A percentile compares a stretch with the other conserved stretches of the same genome.
phyloP scores from a whole-genome alignment of 2,113 vertebrate species.

The Hiodon tergisus region DNA sequence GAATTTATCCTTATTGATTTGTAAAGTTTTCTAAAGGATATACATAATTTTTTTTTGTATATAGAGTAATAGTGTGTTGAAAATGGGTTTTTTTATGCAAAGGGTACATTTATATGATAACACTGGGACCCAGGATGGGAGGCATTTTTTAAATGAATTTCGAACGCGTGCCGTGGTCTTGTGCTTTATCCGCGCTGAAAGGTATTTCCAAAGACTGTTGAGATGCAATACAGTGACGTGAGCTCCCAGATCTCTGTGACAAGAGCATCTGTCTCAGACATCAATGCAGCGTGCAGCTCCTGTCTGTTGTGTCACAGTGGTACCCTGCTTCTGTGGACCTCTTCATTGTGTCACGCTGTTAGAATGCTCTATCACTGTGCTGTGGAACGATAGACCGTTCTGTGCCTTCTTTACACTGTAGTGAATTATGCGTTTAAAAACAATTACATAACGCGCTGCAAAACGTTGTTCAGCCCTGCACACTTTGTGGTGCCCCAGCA shows the following conservation, averaged over 20 bases:
- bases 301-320: background rate
- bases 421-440: background rate
- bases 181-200: too few species aligned
- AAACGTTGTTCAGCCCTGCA: background rate
- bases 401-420: slow-evolving; percentile 6
- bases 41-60: slow-evolving; percentile 8
- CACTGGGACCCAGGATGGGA: background rate
- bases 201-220: background rate
- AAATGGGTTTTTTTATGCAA: background rate
- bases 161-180: too few species aligned
- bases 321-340: slow-evolving; percentile 2
- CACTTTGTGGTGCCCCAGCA: background rate
- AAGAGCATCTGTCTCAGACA: background rate
- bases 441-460: background rate
- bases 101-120: background rate
- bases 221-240: background rate
- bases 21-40: slow-evolving; percentile 29
- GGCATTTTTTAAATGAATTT: slow-evolving; percentile 5
- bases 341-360: slow-evolving; percentile 1
- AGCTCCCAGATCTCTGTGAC: background rate
- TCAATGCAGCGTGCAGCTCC: background rate
- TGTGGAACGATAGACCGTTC: background rate
- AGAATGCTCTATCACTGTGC: slow-evolving; percentile 4
- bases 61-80: background rate
- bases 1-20: slow-evolving; percentile 26